Base-by-base conservation (phyloP, 2,113 vertebrate species). In the Alexandromys fortis region DNA sequence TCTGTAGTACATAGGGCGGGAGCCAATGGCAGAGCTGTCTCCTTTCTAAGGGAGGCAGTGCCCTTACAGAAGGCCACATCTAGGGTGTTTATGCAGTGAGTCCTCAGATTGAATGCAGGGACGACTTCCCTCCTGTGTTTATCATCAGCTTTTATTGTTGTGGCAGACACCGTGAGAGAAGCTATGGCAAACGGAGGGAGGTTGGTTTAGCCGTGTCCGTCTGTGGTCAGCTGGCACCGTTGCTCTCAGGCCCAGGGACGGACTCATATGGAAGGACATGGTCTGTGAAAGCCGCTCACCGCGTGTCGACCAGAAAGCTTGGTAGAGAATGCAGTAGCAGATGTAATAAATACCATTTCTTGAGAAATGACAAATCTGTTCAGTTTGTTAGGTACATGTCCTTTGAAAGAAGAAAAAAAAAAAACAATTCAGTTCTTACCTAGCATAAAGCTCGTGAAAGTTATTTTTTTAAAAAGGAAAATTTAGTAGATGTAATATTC, bases 401-500 rank as follows among this genome's bases (percentile, higher is more conserved):
- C 52, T 93, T 87, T 33, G 47, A 85, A 92, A 61, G 28, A 52
- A 49, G 12, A 49, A 49, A 49, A 49, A 49, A 49, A 47, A 49
- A 49, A 91, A 91, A 76, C 3, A 81, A 87, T 17, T 42, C n/a
- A 47, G 49, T 94, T 89, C 95, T 97, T 33, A 63, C 21, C 21
- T 90, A 73, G 61, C 19, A 30, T 87, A 78, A 94, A 33, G 83
- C 76, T 85, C 35, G 55, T 68, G 82, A 10, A 55, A 55, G 47
- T 61, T 82, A 38, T 38, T 38, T 58, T 26, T 68, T 58, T 58
- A 87, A 94, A 83, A 68, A 33, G 30, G 13, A 68, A 35, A 68
- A 16, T 21, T 49, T 45, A 55, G 28, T 93, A 35, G 94, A 68
- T 73, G 61, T 75, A 61, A 28, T 63, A 77, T 33, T 92, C 26